phyloP scores from a whole-genome alignment of 2,113 vertebrate genomes.

The Ochotona curzoniae region DNA sequence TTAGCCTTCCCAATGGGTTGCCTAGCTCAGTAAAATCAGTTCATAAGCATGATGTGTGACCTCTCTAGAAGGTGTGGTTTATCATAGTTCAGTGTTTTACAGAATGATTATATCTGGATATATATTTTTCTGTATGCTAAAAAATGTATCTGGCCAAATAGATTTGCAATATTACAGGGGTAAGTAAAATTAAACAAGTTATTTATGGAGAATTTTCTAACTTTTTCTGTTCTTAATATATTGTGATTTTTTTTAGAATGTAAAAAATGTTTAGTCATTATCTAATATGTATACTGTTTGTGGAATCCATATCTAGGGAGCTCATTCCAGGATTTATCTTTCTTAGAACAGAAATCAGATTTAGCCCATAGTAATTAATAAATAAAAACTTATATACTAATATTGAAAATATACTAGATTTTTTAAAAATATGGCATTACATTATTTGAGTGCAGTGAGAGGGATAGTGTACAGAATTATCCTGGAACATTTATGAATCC shows the following conservation, averaged over 20 bases:
- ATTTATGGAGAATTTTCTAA: neutral
- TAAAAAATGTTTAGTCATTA: neutral
- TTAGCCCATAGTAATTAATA: neutral
- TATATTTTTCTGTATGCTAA: neutral
- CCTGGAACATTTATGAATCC: neutral
- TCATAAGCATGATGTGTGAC: neutral
- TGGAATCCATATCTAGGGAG: neutral
- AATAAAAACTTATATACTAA: neutral
- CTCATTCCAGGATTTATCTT: neutral
- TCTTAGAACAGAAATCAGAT: neutral
- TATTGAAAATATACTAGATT: neutral
- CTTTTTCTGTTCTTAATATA: neutral
- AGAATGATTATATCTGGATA: neutral
- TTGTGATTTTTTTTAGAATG: neutral
- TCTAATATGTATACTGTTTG: neutral
- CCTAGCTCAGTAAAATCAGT: neutral
- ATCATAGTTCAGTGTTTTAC: neutral
- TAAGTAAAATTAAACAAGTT: constrained; percentile 13
- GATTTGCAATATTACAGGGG: neutral
- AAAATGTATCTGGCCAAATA: neutral
- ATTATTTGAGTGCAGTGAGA: neutral
- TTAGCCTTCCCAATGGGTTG: neutral
- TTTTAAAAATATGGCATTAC: neutral
- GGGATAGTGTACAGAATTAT: neutral
- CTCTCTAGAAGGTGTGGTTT: neutral